phyloP scores from a whole-genome alignment of 2,113 vertebrate genomes.

The Thryonomys swinderianus region DNA sequence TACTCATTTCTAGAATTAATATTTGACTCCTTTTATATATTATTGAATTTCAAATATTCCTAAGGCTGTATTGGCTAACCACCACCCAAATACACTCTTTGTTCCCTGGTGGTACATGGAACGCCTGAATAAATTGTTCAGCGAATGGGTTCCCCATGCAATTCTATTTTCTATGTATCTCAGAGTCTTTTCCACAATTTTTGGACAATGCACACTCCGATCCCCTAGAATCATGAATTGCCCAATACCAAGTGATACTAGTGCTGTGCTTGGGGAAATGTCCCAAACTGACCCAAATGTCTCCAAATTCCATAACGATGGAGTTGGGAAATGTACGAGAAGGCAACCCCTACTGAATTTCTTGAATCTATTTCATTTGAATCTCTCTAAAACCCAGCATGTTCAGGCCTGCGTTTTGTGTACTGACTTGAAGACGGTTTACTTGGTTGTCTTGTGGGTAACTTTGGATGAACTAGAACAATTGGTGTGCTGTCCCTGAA shows the following conservation, averaged over 20 bases:
- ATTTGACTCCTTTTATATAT: constrained; percentile 17
- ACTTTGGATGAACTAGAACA: neutral
- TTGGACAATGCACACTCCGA: neutral
- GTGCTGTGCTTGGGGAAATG: neutral
- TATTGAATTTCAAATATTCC: neutral
- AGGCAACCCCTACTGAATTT: neutral
- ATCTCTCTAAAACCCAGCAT: neutral
- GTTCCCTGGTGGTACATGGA: neutral
- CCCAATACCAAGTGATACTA: neutral
- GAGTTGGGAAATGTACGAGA: neutral
- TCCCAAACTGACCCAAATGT: neutral
- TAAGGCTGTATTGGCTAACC: neutral
- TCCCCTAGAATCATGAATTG: too few relatives aligned
- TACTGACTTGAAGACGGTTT: neutral
- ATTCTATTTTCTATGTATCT: neutral
- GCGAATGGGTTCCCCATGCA: neutral
- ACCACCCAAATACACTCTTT: neutral
- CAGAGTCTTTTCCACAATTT: neutral
- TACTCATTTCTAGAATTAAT: constrained; percentile 42
- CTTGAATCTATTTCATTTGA: neutral
- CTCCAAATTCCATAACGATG: neutral
- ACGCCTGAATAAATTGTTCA: neutral
- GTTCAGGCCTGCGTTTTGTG: neutral
- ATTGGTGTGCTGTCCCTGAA: neutral
- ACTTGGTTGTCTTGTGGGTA: neutral